phyloP scores from a whole-genome alignment of 2,797 vertebrate genomes.

The Podarcis siculus region DNA sequence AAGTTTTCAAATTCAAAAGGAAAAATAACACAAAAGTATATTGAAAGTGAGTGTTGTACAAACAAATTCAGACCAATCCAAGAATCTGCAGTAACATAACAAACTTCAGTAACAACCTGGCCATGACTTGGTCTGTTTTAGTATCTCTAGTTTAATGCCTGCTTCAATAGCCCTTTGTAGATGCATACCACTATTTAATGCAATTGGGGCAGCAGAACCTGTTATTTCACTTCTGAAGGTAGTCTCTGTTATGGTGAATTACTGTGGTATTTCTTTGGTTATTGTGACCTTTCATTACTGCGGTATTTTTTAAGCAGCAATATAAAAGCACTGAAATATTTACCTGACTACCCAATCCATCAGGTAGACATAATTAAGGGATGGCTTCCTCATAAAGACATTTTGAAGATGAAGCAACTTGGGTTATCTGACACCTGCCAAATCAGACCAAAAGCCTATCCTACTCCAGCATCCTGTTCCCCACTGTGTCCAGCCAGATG shows the following conservation, averaged over 20 bases:
- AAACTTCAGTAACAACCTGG: constrained; percentile 8
- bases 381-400: too few relatives aligned
- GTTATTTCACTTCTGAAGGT: not conserved
- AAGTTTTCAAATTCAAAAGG: constrained; percentile 15
- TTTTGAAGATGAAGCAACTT: not conserved
- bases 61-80: not conserved
- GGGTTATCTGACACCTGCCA: not conserved
- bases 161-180: constrained; percentile 5
- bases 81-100: not conserved
- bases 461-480: not conserved
- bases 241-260: constrained; percentile 10
- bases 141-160: constrained; percentile 47
- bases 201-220: constrained; percentile 39
- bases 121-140: constrained; percentile 33
- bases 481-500: not conserved
- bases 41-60: constrained; percentile 38
- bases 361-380: not conserved
- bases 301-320: fast-evolving
- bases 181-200: constrained; percentile 33
- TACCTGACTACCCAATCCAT: not conserved
- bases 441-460: not conserved
- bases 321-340: not conserved
- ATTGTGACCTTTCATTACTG: constrained; percentile 27
- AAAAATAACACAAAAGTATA: not conserved
- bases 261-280: not conserved